These are phyloP conservation scores for Rhea americana DNA, from an alignment of 2,113 vertebrate species.

Conservation along the genomic window DNA sequence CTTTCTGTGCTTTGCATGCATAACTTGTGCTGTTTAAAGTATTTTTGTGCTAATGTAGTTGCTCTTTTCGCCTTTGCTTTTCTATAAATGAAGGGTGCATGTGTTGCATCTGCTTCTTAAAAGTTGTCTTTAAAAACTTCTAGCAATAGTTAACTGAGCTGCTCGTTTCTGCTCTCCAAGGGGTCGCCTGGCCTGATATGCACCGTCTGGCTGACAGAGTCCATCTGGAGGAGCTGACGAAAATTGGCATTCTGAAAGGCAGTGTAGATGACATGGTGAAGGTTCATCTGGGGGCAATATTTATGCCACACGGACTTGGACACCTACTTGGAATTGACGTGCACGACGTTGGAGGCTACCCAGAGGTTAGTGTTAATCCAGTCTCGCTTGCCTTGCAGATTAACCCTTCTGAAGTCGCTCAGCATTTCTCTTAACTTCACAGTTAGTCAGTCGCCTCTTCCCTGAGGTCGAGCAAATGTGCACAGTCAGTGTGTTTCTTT, in stretches of 20 bases:
- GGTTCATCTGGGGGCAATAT: conserved; percentile 89
- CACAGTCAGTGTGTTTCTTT: not conserved
- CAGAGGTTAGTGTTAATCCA: conserved; percentile 82
- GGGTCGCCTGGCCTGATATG: conserved; percentile 93
- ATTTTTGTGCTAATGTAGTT: not conserved
- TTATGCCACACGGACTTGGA: conserved; percentile 97
- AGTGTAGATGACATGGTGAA: conserved; percentile 90
- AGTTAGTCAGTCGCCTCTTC: not conserved
- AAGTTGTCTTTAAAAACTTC: not conserved
- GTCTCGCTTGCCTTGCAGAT: not conserved
- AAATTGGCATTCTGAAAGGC: conserved; percentile 85
- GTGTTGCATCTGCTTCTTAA: not conserved
- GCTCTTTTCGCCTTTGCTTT: not conserved
- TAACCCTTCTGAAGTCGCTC: not conserved
- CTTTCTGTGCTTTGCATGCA: not conserved
- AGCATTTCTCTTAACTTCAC: not conserved
- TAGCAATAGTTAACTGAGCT: conserved; percentile 39
- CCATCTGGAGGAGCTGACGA: conserved; percentile 91
- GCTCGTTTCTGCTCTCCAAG: conserved; percentile 68
- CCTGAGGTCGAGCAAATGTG: not conserved
- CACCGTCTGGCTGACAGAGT: conserved; percentile 91
- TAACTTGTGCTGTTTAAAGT: not conserved
- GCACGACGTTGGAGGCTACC: conserved; percentile 96
- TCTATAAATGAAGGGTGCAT: not conserved
- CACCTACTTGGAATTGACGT: conserved; percentile 96